Evolutionary conservation across 2,113 vertebrate genomes (phyloP), one percentile per base, ranked within the genome.

Genomic region (Pelodiscus sinensis): DNA sequence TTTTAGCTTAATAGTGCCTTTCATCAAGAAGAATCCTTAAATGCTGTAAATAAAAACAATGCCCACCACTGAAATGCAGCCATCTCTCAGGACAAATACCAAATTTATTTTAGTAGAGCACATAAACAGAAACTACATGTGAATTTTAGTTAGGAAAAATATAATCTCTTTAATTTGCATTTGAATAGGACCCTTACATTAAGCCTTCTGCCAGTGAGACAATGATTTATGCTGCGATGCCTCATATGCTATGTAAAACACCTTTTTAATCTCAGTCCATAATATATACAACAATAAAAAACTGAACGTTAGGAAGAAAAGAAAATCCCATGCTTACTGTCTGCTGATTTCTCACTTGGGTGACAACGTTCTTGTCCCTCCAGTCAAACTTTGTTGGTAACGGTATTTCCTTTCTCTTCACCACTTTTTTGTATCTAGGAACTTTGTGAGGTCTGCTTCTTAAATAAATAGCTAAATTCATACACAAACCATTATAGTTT

Each of bases 381-480:
- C 99, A 99, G 97, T 99, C 99, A 97, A 99, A 99, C 95, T 91
- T 98, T 92, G 92, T 94, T 8, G 99, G 99, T 90, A 98, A 97
- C 81, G 94, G 87, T 9, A 93, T 82, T 35, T 89, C 92, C 21
- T 88, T n/a, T 90, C 86, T 90, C 15, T 86, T 95, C 92, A 80
- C 12, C 65, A 31, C 86, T 68, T 97, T 95, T 51, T 80, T 6
- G 86, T 98, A 99, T 93, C 73, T 96, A 83, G 98, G 98, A 82
- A 97, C 96, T 79, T 79, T 94, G 85, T 97, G 96, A 88, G 97
- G n/a, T 83, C 84, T 94, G 79, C 98, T 98, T 95, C 95, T 97
- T 96, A 99, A 98, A 94, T 99, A 99, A 73, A 97, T 94, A 91
- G 98, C 99, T 99, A 94, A 29, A 94, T 54, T 95, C 38, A 62